A percentile compares a stretch with the other conserved stretches of the same genome.
phyloP scores from a whole-genome alignment of 2,888 invertebrate species.

The Gortyna flavago region DNA sequence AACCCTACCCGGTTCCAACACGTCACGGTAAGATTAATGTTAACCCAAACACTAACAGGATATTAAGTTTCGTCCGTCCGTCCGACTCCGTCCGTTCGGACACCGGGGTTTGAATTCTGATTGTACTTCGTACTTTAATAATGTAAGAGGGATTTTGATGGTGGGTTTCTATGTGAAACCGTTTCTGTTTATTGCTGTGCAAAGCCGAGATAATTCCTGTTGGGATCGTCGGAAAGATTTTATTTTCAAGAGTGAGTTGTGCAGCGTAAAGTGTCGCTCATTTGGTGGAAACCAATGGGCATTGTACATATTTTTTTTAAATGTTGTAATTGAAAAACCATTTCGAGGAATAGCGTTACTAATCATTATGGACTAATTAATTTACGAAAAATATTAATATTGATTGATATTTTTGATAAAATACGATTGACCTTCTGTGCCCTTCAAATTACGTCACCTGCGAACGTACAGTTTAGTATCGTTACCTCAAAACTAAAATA shows the following conservation, averaged over 20 bases:
- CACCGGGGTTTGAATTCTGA: constrained; percentile 63
- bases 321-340: too few species aligned
- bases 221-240: constrained; percentile 26
- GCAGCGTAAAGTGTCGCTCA: too few species aligned
- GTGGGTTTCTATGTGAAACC: constrained; percentile 38
- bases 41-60: constrained; percentile 71
- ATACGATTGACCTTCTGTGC: too few species aligned
- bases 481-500: too few species aligned
- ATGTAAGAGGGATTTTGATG: constrained; percentile 60
- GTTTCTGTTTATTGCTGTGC: constrained; percentile 40
- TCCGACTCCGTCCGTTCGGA: constrained; percentile 34
- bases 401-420: too few species aligned
- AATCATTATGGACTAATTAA: too few species aligned
- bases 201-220: constrained; percentile 35
- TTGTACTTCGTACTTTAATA: constrained; percentile 64
- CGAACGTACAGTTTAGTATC: too few species aligned
- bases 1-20: constrained; percentile 55
- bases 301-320: too few species aligned
- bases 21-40: constrained; percentile 71
- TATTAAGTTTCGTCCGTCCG: constrained; percentile 70
- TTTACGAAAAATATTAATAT: too few species aligned
- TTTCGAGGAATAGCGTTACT: too few species aligned
- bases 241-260: constrained; percentile 10
- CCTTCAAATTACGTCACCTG: too few species aligned
- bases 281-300: too few species aligned